Evolutionary conservation across 2,888 invertebrate species (phyloP), one percentile per base, ranked within the genome.

Genomic region (Agrochola circellaris): DNA sequence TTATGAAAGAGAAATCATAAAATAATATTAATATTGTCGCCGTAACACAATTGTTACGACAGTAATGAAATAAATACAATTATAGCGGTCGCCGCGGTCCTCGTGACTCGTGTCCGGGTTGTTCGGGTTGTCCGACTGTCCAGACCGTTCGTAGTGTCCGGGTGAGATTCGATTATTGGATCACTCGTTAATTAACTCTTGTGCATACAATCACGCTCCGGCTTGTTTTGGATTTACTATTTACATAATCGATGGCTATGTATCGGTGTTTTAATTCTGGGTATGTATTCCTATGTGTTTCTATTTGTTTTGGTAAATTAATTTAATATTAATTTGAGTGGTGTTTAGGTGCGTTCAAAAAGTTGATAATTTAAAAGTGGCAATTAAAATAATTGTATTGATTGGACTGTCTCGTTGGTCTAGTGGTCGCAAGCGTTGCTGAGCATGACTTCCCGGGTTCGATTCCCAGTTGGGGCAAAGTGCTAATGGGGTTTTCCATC

Each of bases 121-220:
- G 81, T 38, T 30, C 42, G n/a, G 20, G 38, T 70, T 20, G 54
- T 56, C 58, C 38, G 77, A 58, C 75, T n/a, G 79, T 61, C 68
- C 65, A 38, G 45, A 13, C 26, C 51, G 58, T 54, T 42, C 74
- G 38, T 60, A 64, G 72, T 65, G 85, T 70, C 75, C 75, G 85
- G 45, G 48, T 23, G 82, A 85, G 83, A 88, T 84, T 87, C 83
- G 85, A 87, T 89, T 88, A 90, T 89, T 88, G 86, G 80, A 84
- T 83, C 85, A 83, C 83, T 76, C 71, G 88, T 87, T 89, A 90
- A 91, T 91, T 90, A 91, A 88, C 87, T 89, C 77, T 81, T 78
- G 65, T 83, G 84, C 77, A 86, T 75, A 87, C 90, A 90, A 89
- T 89, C 89, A 89, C 87, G 77, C 80, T 72, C 64, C 62, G 58